Base-by-base conservation (phyloP, 2,888 invertebrate genomes). In the Coenonympha glycerion region DNA sequence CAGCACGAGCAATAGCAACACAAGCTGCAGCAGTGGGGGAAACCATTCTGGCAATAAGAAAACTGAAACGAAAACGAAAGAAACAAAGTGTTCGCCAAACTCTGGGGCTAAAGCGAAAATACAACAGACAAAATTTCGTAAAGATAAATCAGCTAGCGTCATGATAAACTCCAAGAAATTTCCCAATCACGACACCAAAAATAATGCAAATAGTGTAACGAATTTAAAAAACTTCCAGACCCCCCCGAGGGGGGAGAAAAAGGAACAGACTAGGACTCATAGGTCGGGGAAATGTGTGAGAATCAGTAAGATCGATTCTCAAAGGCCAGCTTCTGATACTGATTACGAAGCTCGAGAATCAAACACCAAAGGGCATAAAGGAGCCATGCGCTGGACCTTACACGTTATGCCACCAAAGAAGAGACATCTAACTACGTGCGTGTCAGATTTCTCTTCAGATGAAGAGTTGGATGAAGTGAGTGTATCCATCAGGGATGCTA, bases 161-260 rank as follows among this genome's bases (percentile, higher is more conserved):
- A 81, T 84, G 21, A 79, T 85, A 56, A 83, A 85, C 59, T 86
- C 86, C 0, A 85, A 86, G 62, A 86, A 86, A 69, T 85, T 85
- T 79, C 82, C 85, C 22, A 86, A 84, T 58, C 67, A 79, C 42
- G 79, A 73, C 57, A 65, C 76, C 30, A 82, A 78, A 55, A 64
- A 60, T 37, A 78, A 79, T 58, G 72, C 78, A 54, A 76, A 78
- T 53, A 83, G 78, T 75, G 73, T 75, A 50, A 76, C 76, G 71
- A 83, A 79, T 85, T 73, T 86, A 87, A 87, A 87, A 87, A 87
- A 87, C 87, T 85, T 73, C 76, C 82, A 83, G 75, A 76, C 73
- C 85, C 86, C 87, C 85, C 86, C 76, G 71, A 82, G 85, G 86
- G 87, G 86, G 87, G 86, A 82, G 66, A 85, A 86, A 84, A 86